These are phyloP conservation scores for Dolichoris vasculosae DNA, from an alignment of 1,140 invertebrate species.

Conservation along the genomic window DNA sequence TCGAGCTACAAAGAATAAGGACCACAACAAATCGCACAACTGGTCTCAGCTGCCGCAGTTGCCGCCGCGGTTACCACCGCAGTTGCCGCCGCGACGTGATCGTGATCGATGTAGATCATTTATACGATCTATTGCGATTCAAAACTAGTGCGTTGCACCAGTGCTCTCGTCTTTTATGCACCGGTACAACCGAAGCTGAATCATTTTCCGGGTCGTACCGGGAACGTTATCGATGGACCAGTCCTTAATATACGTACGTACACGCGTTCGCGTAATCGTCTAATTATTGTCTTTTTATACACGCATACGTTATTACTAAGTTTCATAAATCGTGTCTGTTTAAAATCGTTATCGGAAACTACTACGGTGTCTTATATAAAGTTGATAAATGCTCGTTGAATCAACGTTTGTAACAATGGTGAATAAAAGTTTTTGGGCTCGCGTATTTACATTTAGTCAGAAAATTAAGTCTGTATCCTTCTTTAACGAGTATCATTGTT, in stretches of 20 bases:
- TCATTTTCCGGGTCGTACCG: conserved; percentile 65
- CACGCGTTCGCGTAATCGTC: neutral
- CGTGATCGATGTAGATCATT: conserved; percentile 71
- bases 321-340: neutral
- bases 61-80: too few relatives aligned
- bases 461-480: too few relatives aligned
- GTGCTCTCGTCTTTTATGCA: conserved; percentile 24
- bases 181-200: neutral
- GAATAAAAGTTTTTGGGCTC: too few relatives aligned
- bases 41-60: conserved; percentile 50
- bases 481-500: too few relatives aligned
- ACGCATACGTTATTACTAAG: neutral
- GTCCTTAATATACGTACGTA: neutral
- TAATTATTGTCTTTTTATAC: neutral
- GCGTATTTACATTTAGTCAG: too few relatives aligned
- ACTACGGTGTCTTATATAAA: too few relatives aligned
- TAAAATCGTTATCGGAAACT: neutral
- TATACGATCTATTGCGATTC: conserved; percentile 64
- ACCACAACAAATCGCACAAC: conserved; percentile 34
- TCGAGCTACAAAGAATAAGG: conserved; percentile 45
- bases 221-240: neutral
- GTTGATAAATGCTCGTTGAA: too few relatives aligned
- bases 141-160: conserved; percentile 49
- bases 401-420: too few relatives aligned
- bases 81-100: conserved; percentile 62